phyloP scores from a whole-genome alignment of 2,113 vertebrate species.

The Ceuthmochares aereus region DNA sequence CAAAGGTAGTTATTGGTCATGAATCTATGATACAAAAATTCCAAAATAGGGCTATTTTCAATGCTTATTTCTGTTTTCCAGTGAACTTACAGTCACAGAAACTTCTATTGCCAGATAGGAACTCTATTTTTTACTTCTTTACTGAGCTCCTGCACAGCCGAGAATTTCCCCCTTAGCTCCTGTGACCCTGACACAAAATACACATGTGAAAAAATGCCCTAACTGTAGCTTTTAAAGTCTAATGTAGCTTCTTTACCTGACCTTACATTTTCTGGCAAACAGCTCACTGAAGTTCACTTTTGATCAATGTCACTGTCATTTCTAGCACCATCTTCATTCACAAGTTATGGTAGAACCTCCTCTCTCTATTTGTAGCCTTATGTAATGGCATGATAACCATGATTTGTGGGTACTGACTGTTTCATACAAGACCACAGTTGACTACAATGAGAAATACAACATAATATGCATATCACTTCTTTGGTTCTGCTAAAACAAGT shows the following conservation, averaged over 20 bases:
- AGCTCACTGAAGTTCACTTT: background rate
- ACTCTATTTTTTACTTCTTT: background rate
- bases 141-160: background rate
- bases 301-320: slow-evolving; percentile 14
- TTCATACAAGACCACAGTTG: background rate
- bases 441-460: background rate
- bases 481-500: background rate
- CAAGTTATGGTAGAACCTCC: background rate
- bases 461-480: background rate
- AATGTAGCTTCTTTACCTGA: slow-evolving; percentile 6
- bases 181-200: background rate
- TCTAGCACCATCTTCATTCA: slow-evolving; percentile 6
- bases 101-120: background rate
- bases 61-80: background rate
- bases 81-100: background rate
- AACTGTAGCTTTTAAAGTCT: background rate
- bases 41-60: background rate
- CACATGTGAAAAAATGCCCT: background rate
- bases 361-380: slow-evolving; percentile 12
- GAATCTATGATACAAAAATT: background rate
- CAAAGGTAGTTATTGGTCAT: background rate
- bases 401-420: background rate
- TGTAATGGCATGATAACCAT: background rate
- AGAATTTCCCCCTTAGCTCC: background rate
- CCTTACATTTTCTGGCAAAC: background rate